These are phyloP conservation scores for Hydrochoerus hydrochaeris DNA, from an alignment of 2,113 vertebrate genomes.

Conservation along the genomic window DNA sequence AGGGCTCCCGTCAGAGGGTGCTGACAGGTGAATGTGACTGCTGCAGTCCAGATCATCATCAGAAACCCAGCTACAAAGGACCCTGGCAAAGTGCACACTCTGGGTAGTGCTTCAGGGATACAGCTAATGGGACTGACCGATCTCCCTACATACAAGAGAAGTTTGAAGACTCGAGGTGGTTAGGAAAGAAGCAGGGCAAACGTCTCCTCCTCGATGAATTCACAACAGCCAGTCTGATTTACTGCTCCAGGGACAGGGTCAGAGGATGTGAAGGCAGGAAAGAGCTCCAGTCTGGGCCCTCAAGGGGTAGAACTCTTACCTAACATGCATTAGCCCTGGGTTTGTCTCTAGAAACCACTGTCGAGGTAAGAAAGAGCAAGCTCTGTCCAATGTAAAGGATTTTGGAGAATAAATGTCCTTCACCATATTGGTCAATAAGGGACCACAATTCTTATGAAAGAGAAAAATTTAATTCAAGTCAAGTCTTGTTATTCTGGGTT, in stretches of 20 bases:
- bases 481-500: too few relatives aligned
- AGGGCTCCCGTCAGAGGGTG: not conserved
- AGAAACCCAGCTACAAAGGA: not conserved
- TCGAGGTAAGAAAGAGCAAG: too few relatives aligned
- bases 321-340: too few relatives aligned
- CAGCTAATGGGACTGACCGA: accelerated
- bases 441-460: not conserved
- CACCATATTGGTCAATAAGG: accelerated
- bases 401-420: not conserved
- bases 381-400: not conserved
- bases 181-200: not conserved
- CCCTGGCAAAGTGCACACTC: not conserved
- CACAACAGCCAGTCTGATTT: not conserved
- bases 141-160: not conserved
- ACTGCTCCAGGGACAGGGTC: too few relatives aligned
- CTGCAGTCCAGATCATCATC: not conserved
- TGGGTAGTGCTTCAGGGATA: not conserved
- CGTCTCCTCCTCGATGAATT: accelerated
- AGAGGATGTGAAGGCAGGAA: not conserved
- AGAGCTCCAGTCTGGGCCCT: not conserved
- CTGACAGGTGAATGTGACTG: not conserved
- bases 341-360: not conserved
- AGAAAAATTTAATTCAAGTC: too few relatives aligned
- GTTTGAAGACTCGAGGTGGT: accelerated
- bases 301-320: not conserved